phyloP scores from a whole-genome alignment of 92 coral and sea anemone genomes.

The Chrysogorgia sp. region DNA sequence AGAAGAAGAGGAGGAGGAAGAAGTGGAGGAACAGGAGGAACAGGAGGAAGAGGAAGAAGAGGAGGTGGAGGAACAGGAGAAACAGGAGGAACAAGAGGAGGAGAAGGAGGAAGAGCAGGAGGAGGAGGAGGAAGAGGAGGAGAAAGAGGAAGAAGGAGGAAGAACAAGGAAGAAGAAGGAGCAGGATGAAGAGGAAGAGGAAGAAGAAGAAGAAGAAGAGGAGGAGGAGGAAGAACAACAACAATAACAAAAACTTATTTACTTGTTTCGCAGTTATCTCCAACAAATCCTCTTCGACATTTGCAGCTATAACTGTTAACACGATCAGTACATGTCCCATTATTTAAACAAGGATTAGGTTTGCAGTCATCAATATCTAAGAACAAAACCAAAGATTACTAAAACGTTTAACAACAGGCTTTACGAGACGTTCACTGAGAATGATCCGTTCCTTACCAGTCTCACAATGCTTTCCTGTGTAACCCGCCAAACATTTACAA shows the following conservation, averaged over 20 bases:
- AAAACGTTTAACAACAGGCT: background rate
- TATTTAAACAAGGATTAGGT: constrained; percentile 29
- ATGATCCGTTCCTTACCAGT: background rate
- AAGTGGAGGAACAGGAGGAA: too few relatives aligned
- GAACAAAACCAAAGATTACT: background rate
- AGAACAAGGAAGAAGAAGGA: too few relatives aligned
- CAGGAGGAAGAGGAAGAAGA: too few relatives aligned
- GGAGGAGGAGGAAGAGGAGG: too few relatives aligned
- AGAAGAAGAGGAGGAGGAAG: too few relatives aligned
- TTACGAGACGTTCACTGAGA: background rate
- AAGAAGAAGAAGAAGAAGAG: too few relatives aligned
- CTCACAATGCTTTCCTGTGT: constrained; percentile 24
- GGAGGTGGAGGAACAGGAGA: too few relatives aligned
- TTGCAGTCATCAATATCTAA: constrained; percentile 29
- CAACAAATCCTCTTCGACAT: constrained; percentile 44
- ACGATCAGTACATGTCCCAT: constrained; percentile 30
- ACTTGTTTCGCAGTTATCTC: constrained; percentile 28
- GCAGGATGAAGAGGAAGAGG: too few relatives aligned
- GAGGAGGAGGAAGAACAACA: background rate
- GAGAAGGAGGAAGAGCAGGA: too few relatives aligned
- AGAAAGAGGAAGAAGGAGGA: too few relatives aligned
- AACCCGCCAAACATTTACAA: background rate
- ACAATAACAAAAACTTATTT: background rate
- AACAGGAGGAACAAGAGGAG: too few relatives aligned
- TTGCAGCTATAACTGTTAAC: constrained; percentile 31